Evolutionary conservation across 1,140 invertebrate species (phyloP).

Genomic region (Drosophila azteca): DNA sequence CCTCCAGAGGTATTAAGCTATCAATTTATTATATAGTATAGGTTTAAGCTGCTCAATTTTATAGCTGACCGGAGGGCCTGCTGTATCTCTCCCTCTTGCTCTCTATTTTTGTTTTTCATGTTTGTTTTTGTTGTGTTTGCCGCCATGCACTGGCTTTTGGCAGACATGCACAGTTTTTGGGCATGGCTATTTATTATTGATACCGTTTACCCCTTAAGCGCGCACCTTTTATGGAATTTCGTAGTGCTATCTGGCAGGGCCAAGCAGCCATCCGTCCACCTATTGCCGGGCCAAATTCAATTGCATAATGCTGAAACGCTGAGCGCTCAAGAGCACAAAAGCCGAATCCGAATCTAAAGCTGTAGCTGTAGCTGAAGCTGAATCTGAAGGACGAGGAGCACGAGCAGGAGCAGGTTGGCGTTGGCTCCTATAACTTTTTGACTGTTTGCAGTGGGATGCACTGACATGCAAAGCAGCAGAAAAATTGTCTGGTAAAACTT

Average conservation of each 20-base stretch:
- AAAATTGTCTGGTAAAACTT: constrained; percentile 79
- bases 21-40: constrained; percentile 61
- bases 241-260: constrained; percentile 60
- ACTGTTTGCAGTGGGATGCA: constrained; percentile 40
- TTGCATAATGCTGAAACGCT: constrained; percentile 55
- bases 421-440: constrained; percentile 58
- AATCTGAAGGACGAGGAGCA: constrained; percentile 8
- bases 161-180: constrained; percentile 38
- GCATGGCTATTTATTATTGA: constrained; percentile 67
- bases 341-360: constrained; percentile 8
- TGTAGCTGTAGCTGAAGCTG: constrained; percentile 1
- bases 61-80: constrained; percentile 31
- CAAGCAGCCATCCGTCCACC: constrained; percentile 24
- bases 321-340: constrained; percentile 24
- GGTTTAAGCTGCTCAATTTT: constrained; percentile 68
- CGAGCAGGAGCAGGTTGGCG: constrained; percentile 25
- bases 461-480: constrained; percentile 78
- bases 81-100: constrained; percentile 17
- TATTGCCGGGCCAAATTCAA: constrained; percentile 55
- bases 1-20: constrained; percentile 20
- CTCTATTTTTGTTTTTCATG: background rate
- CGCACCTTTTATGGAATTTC: constrained; percentile 60
- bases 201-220: constrained; percentile 64
- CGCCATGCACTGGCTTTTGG: constrained; percentile 11
- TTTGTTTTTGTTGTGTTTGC: constrained; percentile 6